Evolutionary conservation across 2,113 vertebrate species (phyloP).

Genomic region (Forbesichthys papilliferus): DNA sequence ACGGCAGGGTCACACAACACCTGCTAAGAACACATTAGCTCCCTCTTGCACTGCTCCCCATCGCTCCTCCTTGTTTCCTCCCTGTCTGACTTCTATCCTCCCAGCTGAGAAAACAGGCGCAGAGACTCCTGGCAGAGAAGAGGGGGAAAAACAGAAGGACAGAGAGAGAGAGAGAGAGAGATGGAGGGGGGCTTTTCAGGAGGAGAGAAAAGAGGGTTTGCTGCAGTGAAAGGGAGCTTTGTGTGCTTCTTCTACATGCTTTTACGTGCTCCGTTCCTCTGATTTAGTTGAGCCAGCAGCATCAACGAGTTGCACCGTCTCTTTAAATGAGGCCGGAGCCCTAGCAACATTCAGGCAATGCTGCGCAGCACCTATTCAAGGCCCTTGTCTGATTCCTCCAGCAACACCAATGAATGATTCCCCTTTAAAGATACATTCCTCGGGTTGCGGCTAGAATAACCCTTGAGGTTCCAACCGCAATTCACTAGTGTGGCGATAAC

Average conservation of each 20-base stretch:
- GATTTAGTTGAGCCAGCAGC: conserved; percentile 57
- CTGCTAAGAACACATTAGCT: not conserved
- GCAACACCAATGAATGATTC: conserved; percentile 19
- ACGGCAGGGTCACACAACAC: too few species aligned
- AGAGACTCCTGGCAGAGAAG: conserved; percentile 61
- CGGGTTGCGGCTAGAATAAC: not conserved
- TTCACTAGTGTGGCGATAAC: too few species aligned
- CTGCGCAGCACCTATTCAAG: conserved; percentile 33
- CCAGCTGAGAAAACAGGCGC: conserved; percentile 75
- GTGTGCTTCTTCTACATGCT: conserved; percentile 59
- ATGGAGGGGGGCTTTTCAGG: conserved; percentile 62
- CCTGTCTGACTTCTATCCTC: conserved; percentile 66
- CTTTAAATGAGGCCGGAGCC: conserved; percentile 59
- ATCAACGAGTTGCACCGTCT: conserved; percentile 62
- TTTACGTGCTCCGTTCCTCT: conserved; percentile 47
- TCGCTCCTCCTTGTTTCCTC: conserved; percentile 7
- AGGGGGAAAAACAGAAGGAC: conserved; percentile 3
- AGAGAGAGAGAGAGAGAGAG: conserved; percentile 12
- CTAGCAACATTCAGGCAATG: conserved; percentile 56
- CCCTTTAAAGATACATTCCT: conserved; percentile 35
- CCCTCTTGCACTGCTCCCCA: conserved; percentile 12
- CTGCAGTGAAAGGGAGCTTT: conserved; percentile 71
- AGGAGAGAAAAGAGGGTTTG: conserved; percentile 30
- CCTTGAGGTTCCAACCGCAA: conserved; percentile 13
- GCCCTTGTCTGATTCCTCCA: conserved; percentile 21